Base-by-base conservation (phyloP, 2,113 vertebrate genomes). In the Dasyurus viverrinus region DNA sequence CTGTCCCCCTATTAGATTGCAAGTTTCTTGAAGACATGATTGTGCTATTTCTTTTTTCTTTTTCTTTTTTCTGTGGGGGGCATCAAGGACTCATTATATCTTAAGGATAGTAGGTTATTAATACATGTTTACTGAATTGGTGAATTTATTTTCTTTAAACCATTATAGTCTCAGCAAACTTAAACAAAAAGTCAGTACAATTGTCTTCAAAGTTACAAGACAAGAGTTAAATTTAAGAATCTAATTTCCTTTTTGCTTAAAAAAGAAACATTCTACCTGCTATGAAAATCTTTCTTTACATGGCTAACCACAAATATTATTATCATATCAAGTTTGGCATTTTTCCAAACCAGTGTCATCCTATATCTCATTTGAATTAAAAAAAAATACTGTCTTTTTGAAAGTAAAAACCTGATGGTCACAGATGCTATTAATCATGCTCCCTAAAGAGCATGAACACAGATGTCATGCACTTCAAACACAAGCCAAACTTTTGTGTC, bases 301-400 rank as follows among this genome's bases (percentile, higher is more conserved):
- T n/a, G 12, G 60, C 60, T 76, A n/a, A 76, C 30, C 60, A 68
- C 30, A 76, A 68, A n/a, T 76, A 16, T 3, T 76, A 4, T 76
- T 76, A 76, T n/a, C 57, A 68, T 68, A 36, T 27, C 54, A 90
- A 11, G 53, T 52, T 0, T 94, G 90, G 46, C 94, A 76, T 91
- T 84, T 94, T 91, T 53, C 68, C 90, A 93, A 93, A 19, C 46
- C 30, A 94, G 53, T 48, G 25, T 94, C 57, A 93, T 94, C 24
- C 57, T 92, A 47, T 47, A 47, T 47, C 2, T 93, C 94, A 90
- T 5, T 57, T 94, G 26, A 91, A 93, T n/a, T n/a, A n/a, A n/a
- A n/a, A n/a, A n/a, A 84, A 95, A 93, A 90, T 89, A 93, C 92
- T 54, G 90, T 16, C 53, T 92, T 68, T 60, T 91, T 94, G 90